Percentiles rank a stretch among this genome's conserved stretches.
These are phyloP conservation scores for Trichopria drosophilae DNA, from an alignment of 2,888 invertebrate species.

Conservation along the genomic window DNA sequence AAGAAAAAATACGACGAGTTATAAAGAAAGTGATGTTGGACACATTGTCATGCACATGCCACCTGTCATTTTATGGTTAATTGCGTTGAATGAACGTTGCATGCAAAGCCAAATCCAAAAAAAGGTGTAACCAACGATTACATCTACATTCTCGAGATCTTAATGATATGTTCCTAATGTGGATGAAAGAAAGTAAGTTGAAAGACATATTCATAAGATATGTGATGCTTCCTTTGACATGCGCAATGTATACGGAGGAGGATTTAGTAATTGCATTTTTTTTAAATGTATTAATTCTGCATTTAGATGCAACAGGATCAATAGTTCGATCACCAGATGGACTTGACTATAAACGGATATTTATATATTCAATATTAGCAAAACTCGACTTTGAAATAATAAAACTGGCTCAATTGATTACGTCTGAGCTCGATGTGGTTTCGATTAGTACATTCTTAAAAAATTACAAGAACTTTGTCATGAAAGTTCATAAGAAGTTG, in stretches of 20 bases:
- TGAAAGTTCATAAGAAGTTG: constrained; percentile 7
- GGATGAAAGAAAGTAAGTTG: not conserved
- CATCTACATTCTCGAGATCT: constrained; percentile 24
- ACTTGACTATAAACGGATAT: constrained; percentile 19
- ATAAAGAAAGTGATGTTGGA: not conserved
- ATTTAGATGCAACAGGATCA: constrained; percentile 30
- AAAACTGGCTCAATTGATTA: constrained; percentile 22
- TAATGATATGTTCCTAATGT: constrained; percentile 10
- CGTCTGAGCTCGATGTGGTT: constrained; percentile 18
- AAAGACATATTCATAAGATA: not conserved
- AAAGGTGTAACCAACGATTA: not conserved
- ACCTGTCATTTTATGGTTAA: constrained; percentile 2
- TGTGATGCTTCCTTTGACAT: constrained; percentile 6
- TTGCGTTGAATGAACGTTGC: not conserved
- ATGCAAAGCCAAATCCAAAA: constrained; percentile 23
- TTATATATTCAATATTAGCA: constrained; percentile 22
- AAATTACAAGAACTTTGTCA: constrained; percentile 19
- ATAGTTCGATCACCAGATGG: constrained; percentile 19
- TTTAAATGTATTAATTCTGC: constrained; percentile 22
- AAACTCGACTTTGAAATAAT: constrained; percentile 6
- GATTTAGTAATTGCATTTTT: too few species aligned
- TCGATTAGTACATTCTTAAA: constrained; percentile 20
- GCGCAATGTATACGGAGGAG: too few species aligned
- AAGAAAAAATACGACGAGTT: not conserved
- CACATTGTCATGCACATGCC: not conserved